Evolutionary conservation across 2,113 vertebrate species (phyloP), one percentile per base, ranked within the genome.

Genomic region (Scytalopus superciliaris): DNA sequence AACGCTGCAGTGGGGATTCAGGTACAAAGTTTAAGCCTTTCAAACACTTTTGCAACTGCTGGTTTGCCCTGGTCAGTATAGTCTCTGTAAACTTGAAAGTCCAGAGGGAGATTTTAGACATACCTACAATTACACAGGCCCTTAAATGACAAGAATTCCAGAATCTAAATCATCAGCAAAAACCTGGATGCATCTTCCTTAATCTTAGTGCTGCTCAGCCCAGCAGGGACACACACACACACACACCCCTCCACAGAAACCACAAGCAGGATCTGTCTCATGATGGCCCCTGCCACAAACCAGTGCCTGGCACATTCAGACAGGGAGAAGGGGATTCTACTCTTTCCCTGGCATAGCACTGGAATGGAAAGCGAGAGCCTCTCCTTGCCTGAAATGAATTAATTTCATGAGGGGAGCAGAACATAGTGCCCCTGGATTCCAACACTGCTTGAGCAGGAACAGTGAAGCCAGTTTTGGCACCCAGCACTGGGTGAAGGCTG

Each of bases 321-420:
- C 0, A 1, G 56, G 24, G 5, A n/a, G 3, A 47, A 5, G 5
- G 8, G 5, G 4, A 18, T 84, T 22, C 80, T 59, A 9, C 13
- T 62, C 16, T 13, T 47, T n/a, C 55, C 37, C 16, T 52, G 39
- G 4, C 0, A 0, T 10, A 21, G 14, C 50, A 22, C 30, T 19
- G 30, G 19, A 40, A 56, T 4, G 21, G 52, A 60, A 60, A 68
- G 2, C 7, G 3, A 3, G 39, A 62, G 10, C 25, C 6, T 44
- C 5, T 18, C 15, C 19, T 63, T 62, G 59, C 30, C 39, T 3
- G 4, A 17, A 17, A 22, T 21, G 33, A 37, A 25, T 17, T 56
- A 5, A 45, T 31, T 47, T 27, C 5, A 4, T 7, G 17, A 78
- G 6, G 7, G 30, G 15, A 64, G 27, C 15, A 47, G 25, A 60